Conservation (phyloP, 1,140 invertebrate species). For the Latrodectus geometricus region DNA sequence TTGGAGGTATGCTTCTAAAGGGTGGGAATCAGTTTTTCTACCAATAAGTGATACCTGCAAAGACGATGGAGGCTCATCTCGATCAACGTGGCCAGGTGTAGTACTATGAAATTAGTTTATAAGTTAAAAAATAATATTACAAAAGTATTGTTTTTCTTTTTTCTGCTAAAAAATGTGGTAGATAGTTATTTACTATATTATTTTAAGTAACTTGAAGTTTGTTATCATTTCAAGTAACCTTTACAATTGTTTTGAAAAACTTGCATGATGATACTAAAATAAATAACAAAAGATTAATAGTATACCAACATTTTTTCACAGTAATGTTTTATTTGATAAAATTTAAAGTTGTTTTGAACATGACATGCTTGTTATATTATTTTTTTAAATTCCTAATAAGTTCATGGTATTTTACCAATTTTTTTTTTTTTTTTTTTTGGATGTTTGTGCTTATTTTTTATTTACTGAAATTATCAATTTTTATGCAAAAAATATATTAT, state of each 20-base stretch:
- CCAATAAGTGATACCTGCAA: constrained; percentile 90
- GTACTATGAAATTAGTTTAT: not conserved
- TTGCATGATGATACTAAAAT: no score
- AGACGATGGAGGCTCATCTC: constrained; percentile 63
- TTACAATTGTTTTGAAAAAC: no score
- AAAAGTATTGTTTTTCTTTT: not conserved
- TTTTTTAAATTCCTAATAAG: not conserved
- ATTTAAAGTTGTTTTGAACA: not conserved
- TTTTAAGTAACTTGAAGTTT: no score
- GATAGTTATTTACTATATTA: no score
- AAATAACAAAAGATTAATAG: no score
- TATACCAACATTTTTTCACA: not conserved
- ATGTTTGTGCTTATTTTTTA: no score
- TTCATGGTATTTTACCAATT: not conserved
- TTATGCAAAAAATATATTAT: constrained; percentile 2
- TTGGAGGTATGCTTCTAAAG: constrained; percentile 90
- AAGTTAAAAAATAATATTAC: not conserved
- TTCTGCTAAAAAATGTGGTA: no score
- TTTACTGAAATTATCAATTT: no score
- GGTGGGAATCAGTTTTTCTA: constrained; percentile 96
- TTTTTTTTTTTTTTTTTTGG: not conserved
- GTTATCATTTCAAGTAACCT: no score
- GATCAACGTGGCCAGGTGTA: constrained; percentile 62
- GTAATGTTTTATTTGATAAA: not conserved
- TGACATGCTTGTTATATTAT: not conserved